Conservation (phyloP, 64 coral and sea anemone genomes). For the Montipora foliosa region DNA sequence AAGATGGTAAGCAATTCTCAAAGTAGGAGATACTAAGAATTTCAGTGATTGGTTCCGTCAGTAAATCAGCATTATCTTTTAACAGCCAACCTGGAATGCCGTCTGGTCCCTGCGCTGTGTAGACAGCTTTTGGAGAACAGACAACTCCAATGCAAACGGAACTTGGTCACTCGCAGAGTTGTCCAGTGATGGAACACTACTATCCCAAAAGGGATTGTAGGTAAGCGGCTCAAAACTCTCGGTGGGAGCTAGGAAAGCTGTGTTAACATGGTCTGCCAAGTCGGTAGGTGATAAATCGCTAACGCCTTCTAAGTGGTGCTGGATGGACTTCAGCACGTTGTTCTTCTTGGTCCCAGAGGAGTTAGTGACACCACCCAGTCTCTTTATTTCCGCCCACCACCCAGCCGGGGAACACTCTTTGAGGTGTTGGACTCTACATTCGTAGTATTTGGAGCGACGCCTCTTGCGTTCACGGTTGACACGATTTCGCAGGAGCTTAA, state of each 20-base stretch:
- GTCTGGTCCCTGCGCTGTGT: slow-evolving; percentile 8
- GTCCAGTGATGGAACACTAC: too few relatives aligned
- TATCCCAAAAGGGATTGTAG: too few relatives aligned
- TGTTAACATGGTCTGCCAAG: slow-evolving; percentile 51
- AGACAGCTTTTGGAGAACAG: not conserved
- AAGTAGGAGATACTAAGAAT: slow-evolving; percentile 21
- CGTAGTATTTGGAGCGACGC: slow-evolving; percentile 51
- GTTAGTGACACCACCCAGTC: slow-evolving; percentile 38
- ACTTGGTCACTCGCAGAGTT: too few relatives aligned
- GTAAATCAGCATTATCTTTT: slow-evolving; percentile 48
- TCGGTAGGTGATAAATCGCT: slow-evolving; percentile 12
- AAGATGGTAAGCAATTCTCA: slow-evolving; percentile 13
- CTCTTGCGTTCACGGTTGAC: slow-evolving; percentile 60
- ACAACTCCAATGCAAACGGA: too few relatives aligned
- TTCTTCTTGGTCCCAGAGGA: slow-evolving; percentile 11
- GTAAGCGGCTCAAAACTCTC: not conserved
- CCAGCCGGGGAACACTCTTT: slow-evolving; percentile 52
- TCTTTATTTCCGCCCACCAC: slow-evolving; percentile 78
- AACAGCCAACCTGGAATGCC: slow-evolving; percentile 34
- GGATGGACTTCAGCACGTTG: slow-evolving; percentile 47
- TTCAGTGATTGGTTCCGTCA: not conserved
- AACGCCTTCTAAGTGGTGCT: slow-evolving; percentile 9
- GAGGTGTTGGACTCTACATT: slow-evolving; percentile 50
- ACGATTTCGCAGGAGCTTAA: slow-evolving; percentile 54
- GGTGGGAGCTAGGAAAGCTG: slow-evolving; percentile 52